Percentiles rank a stretch among this genome's conserved stretches.
Conservation (phyloP, 2,888 invertebrate genomes). For the Balanococcus diminutus region DNA sequence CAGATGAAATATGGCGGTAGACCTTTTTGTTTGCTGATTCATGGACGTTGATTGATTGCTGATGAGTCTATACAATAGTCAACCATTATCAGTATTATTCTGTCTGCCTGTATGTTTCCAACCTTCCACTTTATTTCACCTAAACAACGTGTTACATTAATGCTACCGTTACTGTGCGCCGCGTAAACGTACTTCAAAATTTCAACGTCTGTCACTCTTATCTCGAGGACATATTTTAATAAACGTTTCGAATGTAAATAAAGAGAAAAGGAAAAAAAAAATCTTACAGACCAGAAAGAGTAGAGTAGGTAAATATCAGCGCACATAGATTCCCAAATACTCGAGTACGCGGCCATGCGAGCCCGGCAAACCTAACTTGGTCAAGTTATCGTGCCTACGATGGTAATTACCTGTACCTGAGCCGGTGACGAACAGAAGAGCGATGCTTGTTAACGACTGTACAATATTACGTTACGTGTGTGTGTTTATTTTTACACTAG, state of each 20-base stretch:
- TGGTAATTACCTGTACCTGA: constrained; percentile 9
- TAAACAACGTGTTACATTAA: constrained; percentile 54
- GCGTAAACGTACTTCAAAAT: constrained; percentile 48
- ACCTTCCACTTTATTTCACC: constrained; percentile 53
- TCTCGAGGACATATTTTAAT: constrained; percentile 52
- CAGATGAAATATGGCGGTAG: constrained; percentile 55
- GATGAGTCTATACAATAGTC: constrained; percentile 55
- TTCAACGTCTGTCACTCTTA: constrained; percentile 52
- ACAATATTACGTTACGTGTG: neutral
- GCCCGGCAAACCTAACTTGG: neutral
- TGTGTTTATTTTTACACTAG: neutral
- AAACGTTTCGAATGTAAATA: constrained; percentile 47
- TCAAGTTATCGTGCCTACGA: neutral
- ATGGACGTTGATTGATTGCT: constrained; percentile 56
- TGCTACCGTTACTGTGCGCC: constrained; percentile 49
- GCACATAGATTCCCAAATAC: neutral
- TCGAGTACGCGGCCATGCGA: neutral
- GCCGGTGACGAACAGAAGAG: neutral
- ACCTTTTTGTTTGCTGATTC: constrained; percentile 55
- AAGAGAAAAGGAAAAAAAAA: constrained; percentile 7
- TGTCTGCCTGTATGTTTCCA: constrained; percentile 49
- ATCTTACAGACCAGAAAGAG: constrained; percentile 12
- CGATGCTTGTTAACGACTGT: neutral
- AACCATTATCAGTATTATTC: constrained; percentile 52
- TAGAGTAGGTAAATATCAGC: neutral